phyloP scores from a whole-genome alignment of 1,140 invertebrate genomes.

The Dreissena polymorpha region DNA sequence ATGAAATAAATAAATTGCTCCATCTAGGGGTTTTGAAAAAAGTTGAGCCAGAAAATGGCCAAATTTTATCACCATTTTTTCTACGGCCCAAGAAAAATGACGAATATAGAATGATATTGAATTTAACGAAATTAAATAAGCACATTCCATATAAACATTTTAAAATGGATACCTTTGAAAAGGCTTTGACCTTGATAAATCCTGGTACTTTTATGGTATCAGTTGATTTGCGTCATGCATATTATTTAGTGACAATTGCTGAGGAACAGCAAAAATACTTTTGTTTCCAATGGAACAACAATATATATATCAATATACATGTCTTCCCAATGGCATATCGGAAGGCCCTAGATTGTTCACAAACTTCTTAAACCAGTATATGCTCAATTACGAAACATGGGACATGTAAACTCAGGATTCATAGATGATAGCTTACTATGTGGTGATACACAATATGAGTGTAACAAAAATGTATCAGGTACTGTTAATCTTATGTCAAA shows the following conservation, averaged over 20 bases:
- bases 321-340: slow-evolving; percentile 42
- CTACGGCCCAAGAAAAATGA: slow-evolving; percentile 18
- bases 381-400: slow-evolving; percentile 40
- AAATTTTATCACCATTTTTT: slow-evolving; percentile 39
- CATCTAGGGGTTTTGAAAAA: too few relatives aligned
- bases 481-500: too few relatives aligned
- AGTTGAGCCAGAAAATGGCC: too few relatives aligned
- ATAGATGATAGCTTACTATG: slow-evolving; percentile 59
- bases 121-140: slow-evolving; percentile 5
- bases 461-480: too few relatives aligned
- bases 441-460: too few relatives aligned
- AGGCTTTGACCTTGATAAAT: slow-evolving; percentile 6
- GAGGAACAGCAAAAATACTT: slow-evolving; percentile 43
- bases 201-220: slow-evolving; percentile 27
- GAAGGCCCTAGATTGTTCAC: slow-evolving; percentile 41
- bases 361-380: slow-evolving; percentile 53
- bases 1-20: too few relatives aligned
- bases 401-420: slow-evolving; percentile 47
- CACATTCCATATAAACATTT: not conserved
- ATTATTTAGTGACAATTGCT: slow-evolving; percentile 39
- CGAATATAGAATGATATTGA: slow-evolving; percentile 21
- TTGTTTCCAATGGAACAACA: slow-evolving; percentile 44
- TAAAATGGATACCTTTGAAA: slow-evolving; percentile 26
- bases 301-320: slow-evolving; percentile 52
- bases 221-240: slow-evolving; percentile 49